Base-by-base conservation (phyloP, 1,140 invertebrate species). In the Phymorhynchus buccinoides region DNA sequence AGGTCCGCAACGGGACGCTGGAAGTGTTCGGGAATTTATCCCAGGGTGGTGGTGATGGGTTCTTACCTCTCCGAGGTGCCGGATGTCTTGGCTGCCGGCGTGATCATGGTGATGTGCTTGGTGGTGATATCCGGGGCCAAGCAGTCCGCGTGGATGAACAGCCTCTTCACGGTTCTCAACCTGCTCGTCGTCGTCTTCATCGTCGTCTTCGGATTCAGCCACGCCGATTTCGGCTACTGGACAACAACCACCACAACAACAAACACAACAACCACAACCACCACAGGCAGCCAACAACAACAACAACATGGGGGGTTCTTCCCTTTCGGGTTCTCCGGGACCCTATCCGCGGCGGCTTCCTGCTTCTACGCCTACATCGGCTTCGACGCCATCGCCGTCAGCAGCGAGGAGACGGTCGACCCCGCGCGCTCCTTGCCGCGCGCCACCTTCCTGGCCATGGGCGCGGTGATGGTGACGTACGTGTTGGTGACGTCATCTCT, bases 281-380 rank as follows among this genome's bases (percentile, higher is more conserved):
- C n/a, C n/a, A n/a, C n/a, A n/a, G n/a, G n/a, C n/a, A n/a, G n/a
- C n/a, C n/a, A n/a, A n/a, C n/a, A n/a, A n/a, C n/a, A n/a, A n/a
- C n/a, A n/a, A n/a, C n/a, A n/a, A n/a, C n/a, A 95, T 7, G 97
- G 97, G 22, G n/a, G n/a, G n/a, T 96, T 98, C 90, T 93, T 97
- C 87, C 97, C 97, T 0, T 97, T 94, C 90, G 96, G 97, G 3
- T 90, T 92, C 56, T 84, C 87, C 35, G 90, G 92, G 30, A 85
- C 89, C 1, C 79, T 91, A 27, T 84, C 87, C 35, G 91, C 91
- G 0, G 97, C 97, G 3, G 97, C 97, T 0, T 98, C 97, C 37
- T 98, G 97, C 93, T 99, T 99, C 94, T 99, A 98, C 92, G 97
- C 97, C 73, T 99, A 98, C 94, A 98, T 99, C 89, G 98, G 98